Conservation (phyloP, 2,797 vertebrate genomes). For the Hybognathus amarus region DNA sequence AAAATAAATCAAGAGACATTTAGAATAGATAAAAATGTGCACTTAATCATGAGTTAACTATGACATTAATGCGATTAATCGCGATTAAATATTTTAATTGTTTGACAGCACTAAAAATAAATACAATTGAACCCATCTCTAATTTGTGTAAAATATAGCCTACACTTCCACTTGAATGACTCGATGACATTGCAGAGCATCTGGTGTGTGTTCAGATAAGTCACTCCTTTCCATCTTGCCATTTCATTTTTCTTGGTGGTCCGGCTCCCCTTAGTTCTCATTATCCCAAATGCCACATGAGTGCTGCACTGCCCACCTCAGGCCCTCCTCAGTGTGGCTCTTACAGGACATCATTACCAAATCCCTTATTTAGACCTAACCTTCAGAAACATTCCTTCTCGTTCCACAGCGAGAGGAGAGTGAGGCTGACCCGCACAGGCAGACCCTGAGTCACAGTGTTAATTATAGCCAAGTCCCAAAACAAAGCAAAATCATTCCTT, state of each 20-base stretch:
- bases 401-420: slow-evolving; percentile 5
- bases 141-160: not conserved
- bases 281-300: slow-evolving; percentile 30
- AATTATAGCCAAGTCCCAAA: slow-evolving; percentile 59
- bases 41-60: too few species aligned
- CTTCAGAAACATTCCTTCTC: slow-evolving; percentile 48
- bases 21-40: too few species aligned
- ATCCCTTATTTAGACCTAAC: slow-evolving; percentile 55
- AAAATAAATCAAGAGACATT: too few species aligned
- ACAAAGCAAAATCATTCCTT: slow-evolving; percentile 58
- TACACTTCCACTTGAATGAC: not conserved
- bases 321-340: slow-evolving; percentile 17
- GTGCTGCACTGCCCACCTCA: slow-evolving; percentile 27
- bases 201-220: not conserved
- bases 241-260: not conserved
- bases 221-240: not conserved
- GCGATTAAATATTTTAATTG: too few species aligned
- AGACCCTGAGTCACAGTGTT: slow-evolving; percentile 60
- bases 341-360: slow-evolving; percentile 13
- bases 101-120: not conserved
- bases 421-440: slow-evolving; percentile 48
- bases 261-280: slow-evolving; percentile 13
- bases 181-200: not conserved
- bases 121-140: not conserved
- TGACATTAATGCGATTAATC: too few species aligned